Percentiles rank a stretch among this genome's conserved stretches.
phyloP scores from a whole-genome alignment of 1,140 invertebrate genomes.

The Bombyx mori region DNA sequence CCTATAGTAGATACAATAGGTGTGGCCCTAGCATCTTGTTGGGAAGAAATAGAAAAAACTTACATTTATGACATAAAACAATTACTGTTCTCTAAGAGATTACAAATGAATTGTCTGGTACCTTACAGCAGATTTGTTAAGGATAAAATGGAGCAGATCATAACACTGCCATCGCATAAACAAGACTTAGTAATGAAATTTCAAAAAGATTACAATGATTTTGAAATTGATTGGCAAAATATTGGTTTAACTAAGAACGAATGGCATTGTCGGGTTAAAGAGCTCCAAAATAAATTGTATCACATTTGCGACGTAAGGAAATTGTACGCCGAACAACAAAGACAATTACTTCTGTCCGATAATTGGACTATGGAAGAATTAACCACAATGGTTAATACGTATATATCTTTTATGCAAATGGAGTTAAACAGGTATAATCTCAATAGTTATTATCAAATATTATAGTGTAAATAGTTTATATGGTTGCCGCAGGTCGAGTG shows the following conservation, averaged over 20 bases:
- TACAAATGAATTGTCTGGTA: constrained; percentile 64
- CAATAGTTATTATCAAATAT: no score
- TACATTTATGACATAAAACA: constrained; percentile 72
- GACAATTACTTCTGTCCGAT: constrained; percentile 58
- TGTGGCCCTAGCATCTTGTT: constrained; percentile 61
- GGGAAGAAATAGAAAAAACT: constrained; percentile 70
- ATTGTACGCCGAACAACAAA: constrained; percentile 64
- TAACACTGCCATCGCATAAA: constrained; percentile 69
- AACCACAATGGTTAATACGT: constrained; percentile 68
- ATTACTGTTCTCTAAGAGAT: constrained; percentile 68
- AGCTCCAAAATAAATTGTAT: constrained; percentile 47
- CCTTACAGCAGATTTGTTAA: constrained; percentile 68
- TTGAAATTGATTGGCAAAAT: constrained; percentile 70
- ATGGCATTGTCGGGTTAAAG: constrained; percentile 61
- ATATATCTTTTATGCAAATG: constrained; percentile 68
- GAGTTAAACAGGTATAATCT: constrained; percentile 69
- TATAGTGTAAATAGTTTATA: background rate
- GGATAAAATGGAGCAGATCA: constrained; percentile 67
- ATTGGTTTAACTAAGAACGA: constrained; percentile 63
- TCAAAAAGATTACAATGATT: constrained; percentile 71
- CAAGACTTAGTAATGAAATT: constrained; percentile 70
- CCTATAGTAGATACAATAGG: constrained; percentile 8
- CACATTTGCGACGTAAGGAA: constrained; percentile 72
- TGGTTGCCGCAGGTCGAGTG: background rate
- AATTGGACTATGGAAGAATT: constrained; percentile 70